Evolutionary conservation across 2,888 invertebrate species (phyloP).

Genomic region (Drosophila incognita): DNA sequence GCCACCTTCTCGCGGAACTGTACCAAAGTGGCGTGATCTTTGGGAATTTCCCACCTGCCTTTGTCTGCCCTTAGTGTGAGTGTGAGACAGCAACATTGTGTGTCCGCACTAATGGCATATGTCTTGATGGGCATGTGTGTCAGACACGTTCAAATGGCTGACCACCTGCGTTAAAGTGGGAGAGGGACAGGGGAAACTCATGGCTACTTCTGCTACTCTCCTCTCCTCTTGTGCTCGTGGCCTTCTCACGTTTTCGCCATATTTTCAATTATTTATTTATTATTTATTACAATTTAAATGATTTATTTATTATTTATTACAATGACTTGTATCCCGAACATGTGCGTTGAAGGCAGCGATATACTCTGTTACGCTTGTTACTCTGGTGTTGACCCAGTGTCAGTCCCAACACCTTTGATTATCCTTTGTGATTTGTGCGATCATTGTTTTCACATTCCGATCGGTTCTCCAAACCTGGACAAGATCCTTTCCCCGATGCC

Average conservation of each 20-base stretch:
- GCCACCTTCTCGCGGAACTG: not conserved
- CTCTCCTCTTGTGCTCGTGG: not conserved
- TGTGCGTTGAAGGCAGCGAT: not conserved
- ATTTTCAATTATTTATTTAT: not conserved
- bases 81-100: not conserved
- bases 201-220: not conserved
- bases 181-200: not conserved
- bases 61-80: not conserved
- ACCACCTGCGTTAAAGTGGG: not conserved
- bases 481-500: not conserved
- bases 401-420: not conserved
- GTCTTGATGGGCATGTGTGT: not conserved
- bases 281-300: not conserved
- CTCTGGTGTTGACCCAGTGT: not conserved
- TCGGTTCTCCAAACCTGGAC: not conserved
- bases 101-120: not conserved
- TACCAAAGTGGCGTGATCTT: not conserved
- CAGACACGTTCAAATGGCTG: not conserved
- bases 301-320: not conserved
- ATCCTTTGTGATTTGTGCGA: not conserved
- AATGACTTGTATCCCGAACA: not conserved
- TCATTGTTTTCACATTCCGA: not conserved
- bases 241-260: not conserved
- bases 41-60: not conserved
- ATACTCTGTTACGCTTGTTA: not conserved